A percentile compares a stretch with the other conserved stretches of the same genome.
Conservation (phyloP, 2,888 invertebrate genomes). For the Philhelius pedissequus region DNA sequence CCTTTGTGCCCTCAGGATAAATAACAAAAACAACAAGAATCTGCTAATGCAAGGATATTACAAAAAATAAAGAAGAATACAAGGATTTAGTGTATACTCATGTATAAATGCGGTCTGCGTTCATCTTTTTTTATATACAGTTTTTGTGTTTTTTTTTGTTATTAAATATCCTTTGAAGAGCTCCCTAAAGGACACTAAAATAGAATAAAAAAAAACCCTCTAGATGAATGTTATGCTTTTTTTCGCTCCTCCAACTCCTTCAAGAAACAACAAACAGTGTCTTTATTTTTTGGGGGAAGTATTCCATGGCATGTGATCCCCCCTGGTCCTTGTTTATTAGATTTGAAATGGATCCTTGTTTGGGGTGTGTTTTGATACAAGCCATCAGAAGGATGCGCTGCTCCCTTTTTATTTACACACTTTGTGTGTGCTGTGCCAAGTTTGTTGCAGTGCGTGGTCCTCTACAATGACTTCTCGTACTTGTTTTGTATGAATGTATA, state of each 20-base stretch:
- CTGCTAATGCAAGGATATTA: constrained; percentile 49
- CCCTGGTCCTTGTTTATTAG: constrained; percentile 52
- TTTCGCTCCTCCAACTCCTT: neutral
- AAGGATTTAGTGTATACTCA: constrained; percentile 53
- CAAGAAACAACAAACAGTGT: constrained; percentile 33
- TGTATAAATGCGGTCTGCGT: constrained; percentile 46
- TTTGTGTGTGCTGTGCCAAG: neutral
- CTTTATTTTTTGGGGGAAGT: constrained; percentile 26
- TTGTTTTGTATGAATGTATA: neutral
- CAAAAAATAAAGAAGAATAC: neutral
- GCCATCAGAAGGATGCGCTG: constrained; percentile 29
- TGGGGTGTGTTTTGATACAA: constrained; percentile 57
- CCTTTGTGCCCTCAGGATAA: constrained; percentile 31
- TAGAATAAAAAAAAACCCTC: constrained; percentile 22
- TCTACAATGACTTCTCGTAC: constrained; percentile 38
- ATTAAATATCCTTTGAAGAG: constrained; percentile 63
- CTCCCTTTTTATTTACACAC: constrained; percentile 49
- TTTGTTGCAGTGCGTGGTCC: constrained; percentile 59
- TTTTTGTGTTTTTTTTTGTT: constrained; percentile 9
- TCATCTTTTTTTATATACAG: constrained; percentile 25
- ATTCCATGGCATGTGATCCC: constrained; percentile 28
- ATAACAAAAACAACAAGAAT: constrained; percentile 35
- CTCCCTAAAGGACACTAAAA: constrained; percentile 62
- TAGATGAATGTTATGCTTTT: constrained; percentile 46
- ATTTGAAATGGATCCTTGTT: constrained; percentile 68